Conservation (phyloP, 2,888 invertebrate genomes). For the Diogma glabrata region DNA sequence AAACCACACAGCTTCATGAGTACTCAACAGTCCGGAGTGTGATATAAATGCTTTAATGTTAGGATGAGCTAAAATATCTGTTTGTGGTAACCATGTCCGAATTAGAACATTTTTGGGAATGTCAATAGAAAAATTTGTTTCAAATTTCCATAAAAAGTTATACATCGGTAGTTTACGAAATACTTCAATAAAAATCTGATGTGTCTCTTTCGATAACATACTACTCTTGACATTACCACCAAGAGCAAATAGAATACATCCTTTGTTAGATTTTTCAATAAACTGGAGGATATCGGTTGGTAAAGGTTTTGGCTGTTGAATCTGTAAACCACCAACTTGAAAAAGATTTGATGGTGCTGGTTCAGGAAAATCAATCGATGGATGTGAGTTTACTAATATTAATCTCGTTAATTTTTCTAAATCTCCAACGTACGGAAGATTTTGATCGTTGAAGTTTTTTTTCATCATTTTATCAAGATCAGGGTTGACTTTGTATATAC, state of each 20-base stretch:
- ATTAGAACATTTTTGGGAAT: conserved; percentile 36
- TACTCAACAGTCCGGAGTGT: conserved; percentile 28
- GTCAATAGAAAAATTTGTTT: conserved; percentile 21
- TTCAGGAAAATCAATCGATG: conserved; percentile 27
- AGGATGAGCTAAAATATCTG: conserved; percentile 33
- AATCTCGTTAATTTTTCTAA: conserved; percentile 22
- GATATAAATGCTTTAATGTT: conserved; percentile 26
- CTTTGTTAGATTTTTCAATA: conserved; percentile 24
- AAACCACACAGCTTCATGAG: conserved; percentile 27
- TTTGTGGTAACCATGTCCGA: conserved; percentile 40
- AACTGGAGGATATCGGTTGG: conserved; percentile 20
- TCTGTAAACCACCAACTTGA: conserved; percentile 32
- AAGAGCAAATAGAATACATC: conserved; percentile 30
- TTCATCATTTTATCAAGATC: conserved; percentile 20
- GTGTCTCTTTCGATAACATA: conserved; percentile 16
- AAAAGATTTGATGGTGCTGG: conserved; percentile 31
- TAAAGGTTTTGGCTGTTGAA: conserved; percentile 23
- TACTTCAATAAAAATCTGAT: conserved; percentile 22
- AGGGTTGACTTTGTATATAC: conserved; percentile 19
- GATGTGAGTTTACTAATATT: conserved; percentile 29
- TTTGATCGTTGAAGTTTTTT: conserved; percentile 16
- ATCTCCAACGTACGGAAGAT: conserved; percentile 18
- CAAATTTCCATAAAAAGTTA: conserved; percentile 33
- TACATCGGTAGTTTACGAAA: conserved; percentile 26
- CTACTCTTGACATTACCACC: conserved; percentile 27